A percentile compares a stretch with the other conserved stretches of the same genome.
Conservation (phyloP, 1,140 invertebrate genomes). For the Bombus turneri region DNA sequence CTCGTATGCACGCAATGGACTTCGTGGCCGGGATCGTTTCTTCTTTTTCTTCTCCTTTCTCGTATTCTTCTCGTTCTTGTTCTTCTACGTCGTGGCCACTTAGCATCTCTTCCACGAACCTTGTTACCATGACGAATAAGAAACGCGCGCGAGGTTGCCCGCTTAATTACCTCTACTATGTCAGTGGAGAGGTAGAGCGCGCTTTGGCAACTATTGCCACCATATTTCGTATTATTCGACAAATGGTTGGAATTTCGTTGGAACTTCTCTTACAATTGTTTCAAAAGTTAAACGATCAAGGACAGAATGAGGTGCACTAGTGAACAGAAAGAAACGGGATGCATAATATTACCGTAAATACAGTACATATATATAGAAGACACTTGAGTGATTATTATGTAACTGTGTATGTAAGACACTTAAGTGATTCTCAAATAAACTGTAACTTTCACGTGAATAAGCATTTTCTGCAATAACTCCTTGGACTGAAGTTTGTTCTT, state of each 20-base stretch:
- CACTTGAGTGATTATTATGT: too few relatives aligned
- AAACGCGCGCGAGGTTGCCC: slow-evolving; percentile 64
- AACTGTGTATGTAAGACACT: too few relatives aligned
- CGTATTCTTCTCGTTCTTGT: neutral
- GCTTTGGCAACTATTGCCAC: neutral
- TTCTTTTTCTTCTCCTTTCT: neutral
- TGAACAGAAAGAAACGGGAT: too few relatives aligned
- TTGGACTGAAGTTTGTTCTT: too few relatives aligned
- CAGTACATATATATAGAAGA: too few relatives aligned
- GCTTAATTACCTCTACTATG: slow-evolving; percentile 75
- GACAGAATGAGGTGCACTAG: too few relatives aligned
- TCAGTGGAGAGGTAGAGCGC: slow-evolving; percentile 27
- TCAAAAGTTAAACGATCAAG: neutral
- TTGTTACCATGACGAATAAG: slow-evolving; percentile 77
- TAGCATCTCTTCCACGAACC: slow-evolving; percentile 79
- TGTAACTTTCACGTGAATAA: too few relatives aligned
- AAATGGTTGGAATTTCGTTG: neutral
- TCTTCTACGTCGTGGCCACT: slow-evolving; percentile 59
- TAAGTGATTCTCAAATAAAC: too few relatives aligned
- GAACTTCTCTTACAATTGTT: neutral
- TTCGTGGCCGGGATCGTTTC: slow-evolving; percentile 36
- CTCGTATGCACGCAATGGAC: slow-evolving; percentile 63
- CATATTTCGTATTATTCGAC: neutral
- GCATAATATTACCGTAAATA: too few relatives aligned
- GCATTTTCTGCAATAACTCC: too few relatives aligned